Evolutionary conservation across 2,113 vertebrate genomes (phyloP), one percentile per base, ranked within the genome.

Genomic region (Scomber scombrus): DNA sequence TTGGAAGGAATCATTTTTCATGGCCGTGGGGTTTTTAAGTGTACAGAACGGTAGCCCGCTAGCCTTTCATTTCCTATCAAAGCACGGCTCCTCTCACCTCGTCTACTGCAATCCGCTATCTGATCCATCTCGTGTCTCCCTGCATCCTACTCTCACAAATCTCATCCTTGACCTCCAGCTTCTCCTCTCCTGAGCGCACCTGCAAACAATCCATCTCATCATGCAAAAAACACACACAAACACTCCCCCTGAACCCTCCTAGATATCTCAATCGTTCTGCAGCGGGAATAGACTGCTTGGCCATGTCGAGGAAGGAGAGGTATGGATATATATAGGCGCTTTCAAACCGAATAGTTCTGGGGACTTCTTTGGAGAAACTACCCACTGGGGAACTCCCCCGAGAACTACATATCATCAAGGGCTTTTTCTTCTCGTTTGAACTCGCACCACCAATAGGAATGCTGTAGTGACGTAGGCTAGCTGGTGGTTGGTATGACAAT

Each of bases 231-330:
- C 46, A 49, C 67, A 11, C 15, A 29, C 77, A 23, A 23, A 55
- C 65, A 19, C 11, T 10, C 60, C 40, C 26, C 21, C 23, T 26
- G 5, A 45, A n/a, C 26, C 40, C 45, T 50, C 55, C 26, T 16
- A 55, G 29, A 67, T 5, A 21, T 76, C 71, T 68, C 40, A 70
- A 54, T 63, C 45, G 11, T 63, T 51, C 51, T 40, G 34, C 58
- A 18, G 3, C 2, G 23, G 71, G 57, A 77, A 55, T 18, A 43
- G 61, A 74, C 23, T 9, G 50, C 34, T 2, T 0, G 46, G 65
- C 77, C 76, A 84, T 84, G 88, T 88, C 3, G 62, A 90, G 83
- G 87, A 88, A 85, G 34, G 64, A 86, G 29, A 56, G 50, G 23
- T 21, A 43, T 26, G 34, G 45, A 52, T 29, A 34, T 40, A 34